These are phyloP conservation scores for Coturnix japonica DNA, from an alignment of 2,113 vertebrate genomes.

Conservation along the genomic window DNA sequence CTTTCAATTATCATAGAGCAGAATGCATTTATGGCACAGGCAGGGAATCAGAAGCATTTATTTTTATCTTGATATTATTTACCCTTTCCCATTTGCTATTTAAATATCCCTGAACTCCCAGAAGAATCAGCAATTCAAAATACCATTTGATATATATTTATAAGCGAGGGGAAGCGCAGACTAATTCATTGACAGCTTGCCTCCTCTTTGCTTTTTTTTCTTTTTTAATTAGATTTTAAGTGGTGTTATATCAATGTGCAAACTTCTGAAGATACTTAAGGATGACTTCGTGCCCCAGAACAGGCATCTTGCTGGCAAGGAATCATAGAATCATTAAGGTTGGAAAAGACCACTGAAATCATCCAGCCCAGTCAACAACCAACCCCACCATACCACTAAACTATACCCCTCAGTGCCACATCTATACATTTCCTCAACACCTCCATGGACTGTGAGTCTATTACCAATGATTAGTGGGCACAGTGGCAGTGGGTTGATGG, in stretches of 20 bases:
- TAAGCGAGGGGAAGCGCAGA: neutral
- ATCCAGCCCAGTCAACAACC: neutral
- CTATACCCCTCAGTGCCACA: no score
- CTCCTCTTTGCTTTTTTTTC: neutral
- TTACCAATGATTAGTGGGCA: no score
- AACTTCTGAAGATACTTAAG: neutral
- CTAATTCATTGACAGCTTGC: neutral
- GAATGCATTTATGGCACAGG: slow-evolving; percentile 25
- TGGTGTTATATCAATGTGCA: neutral
- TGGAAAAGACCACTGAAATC: neutral
- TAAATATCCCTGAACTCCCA: slow-evolving; percentile 34
- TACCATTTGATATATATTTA: slow-evolving; percentile 12
- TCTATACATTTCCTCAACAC: neutral
- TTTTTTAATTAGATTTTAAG: slow-evolving; percentile 16
- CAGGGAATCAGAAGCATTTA: neutral
- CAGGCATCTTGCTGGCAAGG: neutral
- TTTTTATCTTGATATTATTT: slow-evolving; percentile 68
- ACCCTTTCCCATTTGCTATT: slow-evolving; percentile 62
- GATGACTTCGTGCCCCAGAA: neutral
- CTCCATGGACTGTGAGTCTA: no score
- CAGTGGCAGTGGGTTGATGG: no score
- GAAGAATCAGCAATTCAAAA: slow-evolving; percentile 38
- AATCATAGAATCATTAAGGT: neutral
- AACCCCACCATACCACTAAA: no score
- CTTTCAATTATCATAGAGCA: neutral